Evolutionary conservation across 2,888 invertebrate genomes (phyloP).

Genomic region (Flexamia atlantica): DNA sequence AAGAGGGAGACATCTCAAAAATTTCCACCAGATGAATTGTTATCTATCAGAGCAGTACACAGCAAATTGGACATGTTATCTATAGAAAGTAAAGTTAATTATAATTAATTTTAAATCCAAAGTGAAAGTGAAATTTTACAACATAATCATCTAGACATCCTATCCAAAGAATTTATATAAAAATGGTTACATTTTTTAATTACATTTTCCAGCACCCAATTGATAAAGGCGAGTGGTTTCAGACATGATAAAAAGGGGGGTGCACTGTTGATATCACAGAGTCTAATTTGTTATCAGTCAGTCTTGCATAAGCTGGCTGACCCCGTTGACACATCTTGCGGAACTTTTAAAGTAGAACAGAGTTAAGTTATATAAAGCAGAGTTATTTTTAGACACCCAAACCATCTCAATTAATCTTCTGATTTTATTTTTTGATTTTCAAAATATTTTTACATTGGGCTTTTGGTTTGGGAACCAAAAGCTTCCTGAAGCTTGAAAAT

Average conservation of each 20-base stretch:
- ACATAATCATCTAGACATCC: no score
- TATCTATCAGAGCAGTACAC: neutral
- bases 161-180: no score
- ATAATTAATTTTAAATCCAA: no score
- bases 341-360: constrained; percentile 19
- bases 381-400: neutral
- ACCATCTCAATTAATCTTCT: neutral
- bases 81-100: no score
- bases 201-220: no score
- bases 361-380: neutral
- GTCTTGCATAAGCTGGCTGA: constrained; percentile 12
- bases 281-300: neutral
- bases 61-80: no score
- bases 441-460: no score
- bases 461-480: no score
- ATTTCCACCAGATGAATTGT: neutral
- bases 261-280: neutral
- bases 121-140: no score
- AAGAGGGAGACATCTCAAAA: neutral
- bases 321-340: neutral
- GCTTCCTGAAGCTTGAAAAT: no score
- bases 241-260: neutral
- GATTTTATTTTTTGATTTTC: neutral
- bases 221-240: neutral
- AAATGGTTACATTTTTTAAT: no score